Evolutionary conservation across 2,888 invertebrate species (phyloP), one percentile per base, ranked within the genome.

Genomic region (Choristoneura rosaceana): DNA sequence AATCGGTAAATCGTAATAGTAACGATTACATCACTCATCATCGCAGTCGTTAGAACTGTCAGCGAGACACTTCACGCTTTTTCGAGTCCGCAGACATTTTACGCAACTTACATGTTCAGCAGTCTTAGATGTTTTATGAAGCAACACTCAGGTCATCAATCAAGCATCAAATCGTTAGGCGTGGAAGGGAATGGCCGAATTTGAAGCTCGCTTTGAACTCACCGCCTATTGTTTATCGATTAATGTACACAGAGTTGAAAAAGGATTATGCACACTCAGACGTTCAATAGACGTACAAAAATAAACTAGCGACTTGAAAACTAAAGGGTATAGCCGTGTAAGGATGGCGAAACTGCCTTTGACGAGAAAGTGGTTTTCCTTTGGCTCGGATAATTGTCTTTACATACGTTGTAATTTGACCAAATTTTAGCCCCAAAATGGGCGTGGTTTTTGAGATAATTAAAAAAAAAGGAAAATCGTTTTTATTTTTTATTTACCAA

Each of bases 201-300:
- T 52, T 15, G 17, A 65, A 47, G 34, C 63, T 64, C 38, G 15
- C 69, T 74, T 70, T 70, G 55, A 74, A 70, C 38, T 65, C 60
- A n/a, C 71, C 66, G 71, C 43, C 59, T 50, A 73, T 73, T 64
- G 63, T 64, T 64, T 69, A 69, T 61, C 71, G 52, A 66, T 67
- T 67, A 60, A 61, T 34, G 61, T 60, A 61, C 64, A 50, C 64
- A 47, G 47, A n/a, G 43, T 69, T 55, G 25, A 52, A 62, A 52
- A 50, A 62, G 61, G 34, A 64, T 64, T 50, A 64, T 5, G 64
- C 50, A n/a, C 58, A n/a, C 58, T 67, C 55, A 45, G 58, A 58
- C 55, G 59, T 70, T 70, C 45, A 25, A 70, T 47, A 71, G 33
- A 67, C 25, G 41, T 50, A 43, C 55, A 55, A 71, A 67, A 25